Evolutionary conservation across 1,140 invertebrate species (phyloP).

Genomic region (Caenorhabditis latens): DNA sequence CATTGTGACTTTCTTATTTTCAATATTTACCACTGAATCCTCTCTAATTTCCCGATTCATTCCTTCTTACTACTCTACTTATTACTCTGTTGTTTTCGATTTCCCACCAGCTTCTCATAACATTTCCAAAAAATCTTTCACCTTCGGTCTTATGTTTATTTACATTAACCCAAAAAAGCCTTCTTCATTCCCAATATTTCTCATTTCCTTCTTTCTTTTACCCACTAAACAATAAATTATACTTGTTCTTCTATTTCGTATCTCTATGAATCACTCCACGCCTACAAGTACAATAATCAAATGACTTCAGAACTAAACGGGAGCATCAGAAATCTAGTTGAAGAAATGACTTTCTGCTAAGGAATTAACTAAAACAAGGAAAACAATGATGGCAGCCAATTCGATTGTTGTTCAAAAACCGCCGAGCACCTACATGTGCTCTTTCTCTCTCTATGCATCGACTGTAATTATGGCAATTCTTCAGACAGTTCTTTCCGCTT

Average conservation of each 20-base stretch:
- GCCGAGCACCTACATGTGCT: slow-evolving; percentile 33
- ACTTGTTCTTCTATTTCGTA: not conserved
- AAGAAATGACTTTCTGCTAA: not conserved
- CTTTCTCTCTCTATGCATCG: slow-evolving; percentile 10
- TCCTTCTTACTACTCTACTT: too few species aligned
- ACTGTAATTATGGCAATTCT: slow-evolving; percentile 30
- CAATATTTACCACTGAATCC: too few species aligned
- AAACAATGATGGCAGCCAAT: slow-evolving; percentile 22
- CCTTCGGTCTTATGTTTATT: not conserved
- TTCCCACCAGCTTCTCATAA: too few species aligned
- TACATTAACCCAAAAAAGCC: not conserved
- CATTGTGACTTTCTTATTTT: too few species aligned
- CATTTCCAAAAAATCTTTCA: too few species aligned
- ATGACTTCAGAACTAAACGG: not conserved
- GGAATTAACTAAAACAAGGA: not conserved
- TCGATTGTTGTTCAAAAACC: slow-evolving; percentile 49
- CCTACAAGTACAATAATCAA: not conserved
- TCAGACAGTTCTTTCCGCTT: not conserved
- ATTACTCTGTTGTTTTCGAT: too few species aligned
- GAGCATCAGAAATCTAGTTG: slow-evolving; percentile 1
- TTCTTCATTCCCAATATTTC: not conserved
- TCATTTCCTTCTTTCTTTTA: not conserved
- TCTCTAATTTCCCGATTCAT: too few species aligned
- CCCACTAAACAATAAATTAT: not conserved
- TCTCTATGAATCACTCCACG: not conserved